These are phyloP conservation scores for Hymenopus coronatus DNA, from an alignment of 2,888 invertebrate genomes.

Conservation along the genomic window DNA sequence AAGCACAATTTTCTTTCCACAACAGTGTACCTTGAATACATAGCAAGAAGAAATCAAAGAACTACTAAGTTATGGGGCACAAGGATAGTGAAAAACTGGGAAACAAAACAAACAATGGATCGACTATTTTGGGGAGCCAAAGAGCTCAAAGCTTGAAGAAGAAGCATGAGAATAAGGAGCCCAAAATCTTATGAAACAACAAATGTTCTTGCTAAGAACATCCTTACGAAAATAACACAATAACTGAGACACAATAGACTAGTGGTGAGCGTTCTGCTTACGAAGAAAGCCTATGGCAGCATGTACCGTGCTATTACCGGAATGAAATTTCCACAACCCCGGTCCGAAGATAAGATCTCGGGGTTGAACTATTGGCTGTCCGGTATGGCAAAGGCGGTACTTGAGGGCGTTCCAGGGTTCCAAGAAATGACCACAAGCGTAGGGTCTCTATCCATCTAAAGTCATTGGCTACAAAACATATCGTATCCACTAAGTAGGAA, in stretches of 20 bases:
- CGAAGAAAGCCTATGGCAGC: not conserved
- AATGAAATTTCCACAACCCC: not conserved
- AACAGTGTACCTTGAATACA: too few species aligned
- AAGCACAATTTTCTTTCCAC: too few species aligned
- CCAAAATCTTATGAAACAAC: too few species aligned
- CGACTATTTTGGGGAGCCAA: too few species aligned
- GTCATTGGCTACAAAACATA: not conserved
- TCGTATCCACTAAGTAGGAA: not conserved
- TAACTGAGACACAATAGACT: not conserved
- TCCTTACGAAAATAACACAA: too few species aligned
- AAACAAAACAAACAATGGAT: too few species aligned
- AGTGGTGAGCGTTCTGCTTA: not conserved
- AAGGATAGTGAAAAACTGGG: too few species aligned
- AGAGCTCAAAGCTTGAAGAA: too few species aligned
- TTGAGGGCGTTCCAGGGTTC: not conserved
- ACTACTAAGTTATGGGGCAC: too few species aligned
- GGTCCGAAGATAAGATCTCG: not conserved
- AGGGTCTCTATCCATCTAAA: not conserved
- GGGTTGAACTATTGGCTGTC: not conserved
- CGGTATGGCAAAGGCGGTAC: not conserved
- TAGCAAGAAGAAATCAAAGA: too few species aligned
- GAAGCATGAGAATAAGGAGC: too few species aligned
- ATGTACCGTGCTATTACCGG: not conserved
- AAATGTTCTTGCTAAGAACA: too few species aligned
- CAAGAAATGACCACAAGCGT: not conserved